These are phyloP conservation scores for Microdon myrmicae DNA, from an alignment of 2,888 invertebrate species.

Conservation along the genomic window DNA sequence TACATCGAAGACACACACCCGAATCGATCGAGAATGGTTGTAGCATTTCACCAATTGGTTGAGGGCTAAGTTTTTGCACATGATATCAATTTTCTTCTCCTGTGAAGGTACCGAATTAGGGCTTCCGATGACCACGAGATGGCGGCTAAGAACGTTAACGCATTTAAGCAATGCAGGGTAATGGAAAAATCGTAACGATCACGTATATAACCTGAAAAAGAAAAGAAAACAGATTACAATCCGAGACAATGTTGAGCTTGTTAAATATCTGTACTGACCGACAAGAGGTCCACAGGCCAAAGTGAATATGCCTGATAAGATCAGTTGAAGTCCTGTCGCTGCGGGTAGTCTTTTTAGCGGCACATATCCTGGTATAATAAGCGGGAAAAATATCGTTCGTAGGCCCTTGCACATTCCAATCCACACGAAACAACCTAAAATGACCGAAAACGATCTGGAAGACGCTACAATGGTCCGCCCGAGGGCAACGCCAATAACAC, in stretches of 20 bases:
- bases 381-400: slow-evolving; percentile 78
- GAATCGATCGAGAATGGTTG: too few relatives aligned
- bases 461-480: slow-evolving; percentile 73
- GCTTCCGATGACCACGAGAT: slow-evolving; percentile 73
- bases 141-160: slow-evolving; percentile 74
- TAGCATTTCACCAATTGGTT: too few relatives aligned
- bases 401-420: slow-evolving; percentile 79
- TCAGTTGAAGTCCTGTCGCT: slow-evolving; percentile 76
- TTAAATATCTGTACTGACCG: slow-evolving; percentile 67
- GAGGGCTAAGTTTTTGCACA: slow-evolving; percentile 42
- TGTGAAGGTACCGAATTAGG: slow-evolving; percentile 56
- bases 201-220: slow-evolving; percentile 72
- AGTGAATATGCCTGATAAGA: slow-evolving; percentile 75
- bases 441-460: slow-evolving; percentile 70
- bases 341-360: slow-evolving; percentile 76
- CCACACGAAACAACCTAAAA: slow-evolving; percentile 72
- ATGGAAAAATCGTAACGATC: slow-evolving; percentile 72
- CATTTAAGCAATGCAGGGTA: slow-evolving; percentile 74
- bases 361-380: slow-evolving; percentile 78
- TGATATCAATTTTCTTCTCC: slow-evolving; percentile 36
- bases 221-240: not conserved
- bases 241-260: not conserved
- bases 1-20: too few relatives aligned
- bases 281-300: slow-evolving; percentile 74
- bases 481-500: slow-evolving; percentile 74